Conservation (phyloP, 2,113 vertebrate genomes). For the Holacanthus passer region DNA sequence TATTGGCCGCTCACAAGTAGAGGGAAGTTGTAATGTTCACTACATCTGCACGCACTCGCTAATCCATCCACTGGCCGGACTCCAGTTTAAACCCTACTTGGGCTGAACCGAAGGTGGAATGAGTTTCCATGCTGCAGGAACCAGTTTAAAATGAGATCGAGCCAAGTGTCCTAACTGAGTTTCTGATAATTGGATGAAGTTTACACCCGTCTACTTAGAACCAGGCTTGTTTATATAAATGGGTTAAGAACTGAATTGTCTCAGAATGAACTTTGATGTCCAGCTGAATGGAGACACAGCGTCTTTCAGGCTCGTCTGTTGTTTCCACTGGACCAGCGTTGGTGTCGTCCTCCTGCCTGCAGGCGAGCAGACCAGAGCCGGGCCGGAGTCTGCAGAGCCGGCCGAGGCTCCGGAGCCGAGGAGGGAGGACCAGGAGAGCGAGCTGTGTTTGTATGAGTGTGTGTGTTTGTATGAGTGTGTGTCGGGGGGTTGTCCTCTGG, state of each 20-base stretch:
- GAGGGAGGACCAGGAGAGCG: not conserved
- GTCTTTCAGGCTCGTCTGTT: slow-evolving; percentile 28
- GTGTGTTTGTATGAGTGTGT: slow-evolving; percentile 17
- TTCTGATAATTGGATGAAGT: not conserved
- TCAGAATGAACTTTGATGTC: no score
- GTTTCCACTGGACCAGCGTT: slow-evolving; percentile 40
- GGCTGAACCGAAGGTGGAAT: slow-evolving; percentile 3
- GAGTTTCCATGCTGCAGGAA: slow-evolving; percentile 2
- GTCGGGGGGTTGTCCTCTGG: slow-evolving; percentile 27
- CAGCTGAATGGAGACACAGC: not conserved
- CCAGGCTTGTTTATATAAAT: not conserved
- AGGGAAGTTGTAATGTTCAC: not conserved
- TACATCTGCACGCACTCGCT: slow-evolving; percentile 1
- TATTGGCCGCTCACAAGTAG: not conserved
- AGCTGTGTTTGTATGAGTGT: slow-evolving; percentile 19
- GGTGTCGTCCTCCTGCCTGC: slow-evolving; percentile 2
- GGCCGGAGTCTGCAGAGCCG: slow-evolving; percentile 23
- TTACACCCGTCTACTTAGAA: not conserved
- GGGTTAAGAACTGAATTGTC: not conserved
- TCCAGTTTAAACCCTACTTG: not conserved
- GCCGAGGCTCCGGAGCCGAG: not conserved
- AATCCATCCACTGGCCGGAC: slow-evolving; percentile 37
- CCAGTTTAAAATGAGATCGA: not conserved
- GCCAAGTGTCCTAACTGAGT: slow-evolving; percentile 9
- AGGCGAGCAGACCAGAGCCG: slow-evolving; percentile 3